phyloP scores from a whole-genome alignment of 2,113 vertebrate genomes.

The Chaetops frenatus region DNA sequence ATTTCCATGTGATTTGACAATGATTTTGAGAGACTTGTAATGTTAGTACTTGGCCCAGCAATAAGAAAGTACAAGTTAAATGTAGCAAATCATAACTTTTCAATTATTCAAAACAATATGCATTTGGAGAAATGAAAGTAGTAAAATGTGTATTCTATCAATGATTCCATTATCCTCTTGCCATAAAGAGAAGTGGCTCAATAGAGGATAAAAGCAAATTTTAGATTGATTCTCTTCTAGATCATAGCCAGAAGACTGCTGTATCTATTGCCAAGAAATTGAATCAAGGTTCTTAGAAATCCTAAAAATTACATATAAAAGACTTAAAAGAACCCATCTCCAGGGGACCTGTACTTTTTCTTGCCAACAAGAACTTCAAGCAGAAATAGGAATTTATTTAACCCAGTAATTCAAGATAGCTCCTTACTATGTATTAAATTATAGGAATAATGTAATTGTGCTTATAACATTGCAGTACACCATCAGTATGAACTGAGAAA shows the following conservation, averaged over 20 bases:
- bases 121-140: background rate
- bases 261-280: background rate
- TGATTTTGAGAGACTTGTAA: background rate
- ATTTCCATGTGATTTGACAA: background rate
- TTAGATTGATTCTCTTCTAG: conserved; percentile 16
- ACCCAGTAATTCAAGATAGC: background rate
- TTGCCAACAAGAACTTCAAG: background rate
- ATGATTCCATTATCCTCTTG: conserved; percentile 16
- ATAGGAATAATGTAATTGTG: background rate
- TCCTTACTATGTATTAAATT: background rate
- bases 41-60: background rate
- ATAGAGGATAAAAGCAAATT: conserved; percentile 34
- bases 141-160: background rate
- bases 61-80: background rate
- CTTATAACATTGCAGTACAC: background rate
- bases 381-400: conserved; percentile 33
- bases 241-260: conserved; percentile 2
- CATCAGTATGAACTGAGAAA: background rate
- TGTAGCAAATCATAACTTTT: conserved; percentile 7
- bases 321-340: background rate
- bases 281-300: conserved; percentile 1
- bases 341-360: background rate
- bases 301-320: conserved; percentile 11
- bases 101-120: conserved; percentile 22
- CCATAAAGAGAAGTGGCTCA: background rate